Evolutionary conservation across 2,113 vertebrate genomes (phyloP).

Genomic region (Charadrius vociferus): DNA sequence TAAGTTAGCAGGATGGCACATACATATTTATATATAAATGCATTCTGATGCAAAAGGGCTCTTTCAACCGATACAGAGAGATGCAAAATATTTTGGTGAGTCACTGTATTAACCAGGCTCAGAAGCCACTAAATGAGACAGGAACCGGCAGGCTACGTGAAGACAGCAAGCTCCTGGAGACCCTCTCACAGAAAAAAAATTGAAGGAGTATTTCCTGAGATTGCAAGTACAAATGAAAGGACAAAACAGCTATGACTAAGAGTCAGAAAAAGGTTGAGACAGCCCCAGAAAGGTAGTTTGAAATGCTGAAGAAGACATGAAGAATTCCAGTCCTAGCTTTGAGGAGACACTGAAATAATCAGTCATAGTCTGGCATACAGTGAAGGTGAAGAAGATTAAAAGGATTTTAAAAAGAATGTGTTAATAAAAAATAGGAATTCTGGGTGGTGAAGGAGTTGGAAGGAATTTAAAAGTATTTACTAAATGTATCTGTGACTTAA

Average conservation of each 20-base stretch:
- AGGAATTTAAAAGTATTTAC: not conserved
- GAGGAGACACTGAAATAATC: not conserved
- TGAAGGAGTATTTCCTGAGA: not conserved
- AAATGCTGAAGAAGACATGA: not conserved
- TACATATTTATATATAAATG: constrained; percentile 54
- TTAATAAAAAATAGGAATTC: not conserved
- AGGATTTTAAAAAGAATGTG: not conserved
- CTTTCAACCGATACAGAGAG: not conserved
- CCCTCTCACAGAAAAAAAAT: not conserved
- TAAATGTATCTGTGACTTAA: not conserved
- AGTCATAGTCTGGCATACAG: not conserved
- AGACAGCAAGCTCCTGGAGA: not conserved
- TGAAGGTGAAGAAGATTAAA: not conserved
- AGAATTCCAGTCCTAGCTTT: not conserved
- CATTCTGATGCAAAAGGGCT: constrained; percentile 16
- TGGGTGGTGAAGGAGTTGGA: not conserved
- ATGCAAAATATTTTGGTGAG: constrained; percentile 24
- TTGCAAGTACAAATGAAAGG: not conserved
- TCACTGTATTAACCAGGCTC: not conserved
- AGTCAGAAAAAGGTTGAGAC: not conserved
- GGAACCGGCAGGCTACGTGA: not conserved
- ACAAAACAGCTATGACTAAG: not conserved
- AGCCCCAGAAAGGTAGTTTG: not conserved
- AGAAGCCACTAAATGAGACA: not conserved
- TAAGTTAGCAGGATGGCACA: constrained; percentile 33